phyloP scores from a whole-genome alignment of 2,888 invertebrate species.

The Agrypnus murinus region DNA sequence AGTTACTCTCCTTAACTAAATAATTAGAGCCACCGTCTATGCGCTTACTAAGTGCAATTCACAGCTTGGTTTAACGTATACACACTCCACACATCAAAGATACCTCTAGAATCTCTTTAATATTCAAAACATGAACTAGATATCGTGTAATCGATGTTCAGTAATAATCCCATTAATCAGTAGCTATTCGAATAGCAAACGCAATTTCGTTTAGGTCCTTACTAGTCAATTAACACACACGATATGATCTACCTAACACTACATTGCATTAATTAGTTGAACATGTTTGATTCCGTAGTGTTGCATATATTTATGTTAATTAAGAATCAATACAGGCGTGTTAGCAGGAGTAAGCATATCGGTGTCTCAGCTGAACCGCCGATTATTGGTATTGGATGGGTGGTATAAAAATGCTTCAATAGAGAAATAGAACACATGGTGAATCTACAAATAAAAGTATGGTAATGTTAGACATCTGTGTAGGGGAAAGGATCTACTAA shows the following conservation, averaged over 20 bases:
- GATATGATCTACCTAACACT: constrained; percentile 49
- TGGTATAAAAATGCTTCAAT: no score
- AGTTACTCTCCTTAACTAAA: constrained; percentile 6
- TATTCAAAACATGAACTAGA: constrained; percentile 44
- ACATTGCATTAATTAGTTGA: constrained; percentile 31
- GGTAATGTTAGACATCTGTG: no score
- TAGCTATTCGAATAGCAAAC: constrained; percentile 52
- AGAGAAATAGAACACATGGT: no score
- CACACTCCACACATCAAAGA: constrained; percentile 34
- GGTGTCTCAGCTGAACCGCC: no score
- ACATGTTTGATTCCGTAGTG: constrained; percentile 8
- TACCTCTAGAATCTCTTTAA: constrained; percentile 28
- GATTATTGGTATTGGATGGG: no score
- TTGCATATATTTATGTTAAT: background rate
- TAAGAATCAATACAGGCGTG: no score
- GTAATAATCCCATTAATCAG: constrained; percentile 52
- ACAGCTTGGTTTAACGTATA: constrained; percentile 10
- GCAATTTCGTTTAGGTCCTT: constrained; percentile 49
- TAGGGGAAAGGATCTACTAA: no score
- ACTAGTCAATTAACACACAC: constrained; percentile 45
- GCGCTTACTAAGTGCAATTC: constrained; percentile 18
- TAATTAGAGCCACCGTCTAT: constrained; percentile 11
- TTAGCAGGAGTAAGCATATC: no score
- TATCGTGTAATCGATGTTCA: constrained; percentile 51
- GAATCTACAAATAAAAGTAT: no score